Evolutionary conservation across 2,113 vertebrate genomes (phyloP), one percentile per base, ranked within the genome.

Genomic region (Onychostoma macrolepis): DNA sequence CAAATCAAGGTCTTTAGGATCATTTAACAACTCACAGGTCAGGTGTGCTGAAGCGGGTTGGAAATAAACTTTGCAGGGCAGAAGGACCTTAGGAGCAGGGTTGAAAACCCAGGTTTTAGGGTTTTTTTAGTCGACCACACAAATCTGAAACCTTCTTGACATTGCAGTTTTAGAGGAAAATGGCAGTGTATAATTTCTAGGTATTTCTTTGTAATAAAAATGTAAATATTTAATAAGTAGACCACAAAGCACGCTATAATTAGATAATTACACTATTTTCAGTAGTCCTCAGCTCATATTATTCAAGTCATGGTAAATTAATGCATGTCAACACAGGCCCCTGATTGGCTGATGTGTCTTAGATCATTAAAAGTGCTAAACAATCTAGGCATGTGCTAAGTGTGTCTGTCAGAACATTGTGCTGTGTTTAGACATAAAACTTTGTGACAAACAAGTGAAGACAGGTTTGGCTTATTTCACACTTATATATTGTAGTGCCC

Each of bases 391-490:
- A 65, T 69, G 30, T 69, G 65, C 65, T 48, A 67, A 69, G 15
- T 84, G 33, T 75, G 12, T 69, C 30, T 65, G 33, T 61, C 56
- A 45, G n/a, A 30, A 30, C 41, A 48, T 48, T 76, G 69, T 43
- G 43, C 58, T 79, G 6, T 50, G 45, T 78, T 28, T 50, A 76
- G 69, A 69, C 67, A 76, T 41, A 69, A 69, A 33, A 58, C 50
- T 86, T 61, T 50, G 72, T 78, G 74, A 83, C 80, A 86, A 84
- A 83, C 48, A 26, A 33, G 67, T 71, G 38, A 41, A 83, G 84
- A 53, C 84, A 86, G 80, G 77, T 81, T 86, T 79, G 63, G 83
- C 69, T 86, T 24, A 83, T 88, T 85, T 74, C 56, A 86, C 53
- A 48, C 79, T 65, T 61, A 38, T 72, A 72, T 41, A 36, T 48